Evolutionary conservation across 1,140 invertebrate genomes (phyloP).

Genomic region (Tetragonula clypearis): DNA sequence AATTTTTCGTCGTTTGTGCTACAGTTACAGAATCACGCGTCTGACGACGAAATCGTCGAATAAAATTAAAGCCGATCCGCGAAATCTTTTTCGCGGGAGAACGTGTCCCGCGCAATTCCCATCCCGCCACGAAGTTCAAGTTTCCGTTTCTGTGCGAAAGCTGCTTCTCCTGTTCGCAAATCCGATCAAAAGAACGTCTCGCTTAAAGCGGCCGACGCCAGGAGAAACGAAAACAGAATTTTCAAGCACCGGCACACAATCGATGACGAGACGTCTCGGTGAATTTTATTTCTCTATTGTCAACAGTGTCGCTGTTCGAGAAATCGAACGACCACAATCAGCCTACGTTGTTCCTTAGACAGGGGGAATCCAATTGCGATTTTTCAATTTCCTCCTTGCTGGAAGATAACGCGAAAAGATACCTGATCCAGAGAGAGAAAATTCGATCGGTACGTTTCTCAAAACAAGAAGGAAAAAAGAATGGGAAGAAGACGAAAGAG

Average conservation of each 20-base stretch:
- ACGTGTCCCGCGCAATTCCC: not conserved
- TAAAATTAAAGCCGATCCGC: not conserved
- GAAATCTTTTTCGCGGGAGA: not conserved
- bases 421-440: too few relatives aligned
- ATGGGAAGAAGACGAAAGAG: too few relatives aligned
- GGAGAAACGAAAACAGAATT: conserved; percentile 14
- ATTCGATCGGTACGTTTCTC: not conserved
- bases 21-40: not conserved
- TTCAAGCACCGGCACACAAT: not conserved
- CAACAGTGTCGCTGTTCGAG: not conserved
- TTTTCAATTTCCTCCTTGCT: not conserved
- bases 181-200: conserved; percentile 3
- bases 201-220: too few relatives aligned
- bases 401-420: not conserved
- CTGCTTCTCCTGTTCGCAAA: conserved; percentile 5
- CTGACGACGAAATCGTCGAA: not conserved
- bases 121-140: not conserved
- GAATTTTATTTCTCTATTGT: conserved; percentile 23
- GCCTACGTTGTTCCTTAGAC: too few relatives aligned
- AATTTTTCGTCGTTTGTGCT: too few relatives aligned
- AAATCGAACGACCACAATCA: not conserved
- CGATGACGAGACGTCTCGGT: not conserved
- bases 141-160: too few relatives aligned
- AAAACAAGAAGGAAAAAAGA: too few relatives aligned
- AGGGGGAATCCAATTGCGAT: not conserved